phyloP scores from a whole-genome alignment of 2,797 vertebrate species.

The Sebastes minor region DNA sequence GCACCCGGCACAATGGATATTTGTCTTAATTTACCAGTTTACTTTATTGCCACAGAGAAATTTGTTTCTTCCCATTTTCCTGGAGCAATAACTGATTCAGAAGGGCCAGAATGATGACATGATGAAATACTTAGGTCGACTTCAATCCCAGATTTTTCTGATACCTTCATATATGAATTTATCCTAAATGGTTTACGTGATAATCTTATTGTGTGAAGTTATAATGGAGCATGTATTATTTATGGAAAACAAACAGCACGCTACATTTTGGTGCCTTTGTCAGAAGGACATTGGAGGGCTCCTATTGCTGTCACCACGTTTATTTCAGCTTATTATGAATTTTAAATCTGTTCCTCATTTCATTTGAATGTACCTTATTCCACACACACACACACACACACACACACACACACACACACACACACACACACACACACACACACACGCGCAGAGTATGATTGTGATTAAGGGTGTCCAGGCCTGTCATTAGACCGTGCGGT shows the following conservation, averaged over 20 bases:
- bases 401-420: neutral
- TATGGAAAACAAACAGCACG: conserved; percentile 13
- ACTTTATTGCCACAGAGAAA: conserved; percentile 28
- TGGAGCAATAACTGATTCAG: conserved; percentile 29
- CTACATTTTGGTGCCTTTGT: conserved; percentile 7
- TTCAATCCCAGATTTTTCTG: neutral
- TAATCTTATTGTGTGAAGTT: neutral
- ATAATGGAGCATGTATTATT: neutral
- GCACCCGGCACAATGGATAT: conserved; percentile 32
- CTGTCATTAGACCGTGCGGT: conserved; percentile 65
- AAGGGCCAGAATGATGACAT: neutral
- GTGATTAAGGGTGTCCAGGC: conserved; percentile 61
- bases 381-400: neutral
- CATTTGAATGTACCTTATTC: conserved; percentile 29
- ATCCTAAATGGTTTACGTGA: neutral
- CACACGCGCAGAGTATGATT: conserved; percentile 22
- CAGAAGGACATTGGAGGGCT: conserved; percentile 10
- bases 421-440: neutral
- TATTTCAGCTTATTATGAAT: conserved; percentile 31
- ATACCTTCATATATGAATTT: neutral
- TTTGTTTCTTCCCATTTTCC: conserved; percentile 25
- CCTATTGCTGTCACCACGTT: conserved; percentile 14
- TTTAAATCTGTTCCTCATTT: conserved; percentile 20
- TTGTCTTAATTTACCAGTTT: conserved; percentile 60
- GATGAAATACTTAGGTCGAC: neutral